phyloP scores from a whole-genome alignment of 2,797 vertebrate species.

The Ispidina lecontei region DNA sequence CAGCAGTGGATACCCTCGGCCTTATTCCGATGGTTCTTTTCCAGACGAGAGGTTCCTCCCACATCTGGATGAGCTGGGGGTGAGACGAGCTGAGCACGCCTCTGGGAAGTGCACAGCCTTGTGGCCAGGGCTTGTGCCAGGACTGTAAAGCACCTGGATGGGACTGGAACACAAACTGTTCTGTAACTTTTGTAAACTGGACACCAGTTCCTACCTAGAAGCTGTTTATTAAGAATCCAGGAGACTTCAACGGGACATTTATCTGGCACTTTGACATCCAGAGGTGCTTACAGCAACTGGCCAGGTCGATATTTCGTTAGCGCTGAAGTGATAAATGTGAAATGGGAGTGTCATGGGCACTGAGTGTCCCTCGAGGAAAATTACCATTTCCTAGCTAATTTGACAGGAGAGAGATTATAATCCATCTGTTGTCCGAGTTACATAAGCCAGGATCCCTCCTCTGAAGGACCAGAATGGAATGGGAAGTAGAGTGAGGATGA shows the following conservation, averaged over 20 bases:
- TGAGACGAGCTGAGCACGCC: background rate
- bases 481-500: constrained; percentile 3
- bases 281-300: constrained; percentile 54
- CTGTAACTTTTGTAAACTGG: constrained; percentile 41
- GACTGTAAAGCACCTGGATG: constrained; percentile 58
- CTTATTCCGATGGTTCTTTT: background rate
- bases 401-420: constrained; percentile 55
- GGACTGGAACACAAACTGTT: constrained; percentile 52
- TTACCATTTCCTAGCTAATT: constrained; percentile 2
- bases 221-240: constrained; percentile 47
- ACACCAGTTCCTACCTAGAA: constrained; percentile 54
- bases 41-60: background rate
- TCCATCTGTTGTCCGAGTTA: constrained; percentile 30
- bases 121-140: constrained; percentile 61
- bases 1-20: background rate
- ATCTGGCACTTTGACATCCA: constrained; percentile 37
- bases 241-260: constrained; percentile 35
- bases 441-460: constrained; percentile 38
- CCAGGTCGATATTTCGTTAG: constrained; percentile 19
- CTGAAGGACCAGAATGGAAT: background rate
- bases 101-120: background rate
- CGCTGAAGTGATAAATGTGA: constrained; percentile 35
- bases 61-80: background rate
- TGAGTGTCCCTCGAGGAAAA: background rate
- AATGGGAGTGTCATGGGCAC: constrained; percentile 18